Conservation (phyloP, 2,113 vertebrate genomes). For the Archilochus colubris region DNA sequence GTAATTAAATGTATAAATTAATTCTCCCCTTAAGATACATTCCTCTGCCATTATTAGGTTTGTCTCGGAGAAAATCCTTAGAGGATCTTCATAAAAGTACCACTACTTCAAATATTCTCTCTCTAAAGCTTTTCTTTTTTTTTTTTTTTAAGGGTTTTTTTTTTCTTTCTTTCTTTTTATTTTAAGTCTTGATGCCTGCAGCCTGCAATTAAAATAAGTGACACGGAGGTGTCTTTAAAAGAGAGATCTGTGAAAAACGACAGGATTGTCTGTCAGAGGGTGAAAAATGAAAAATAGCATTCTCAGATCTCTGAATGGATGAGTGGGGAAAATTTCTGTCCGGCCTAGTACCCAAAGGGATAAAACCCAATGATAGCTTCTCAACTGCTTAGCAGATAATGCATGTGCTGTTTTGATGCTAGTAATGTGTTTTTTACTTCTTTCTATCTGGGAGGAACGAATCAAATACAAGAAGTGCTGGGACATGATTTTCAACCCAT, state of each 20-base stretch:
- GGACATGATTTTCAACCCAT: conserved; percentile 99
- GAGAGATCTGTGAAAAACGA: conserved; percentile 76
- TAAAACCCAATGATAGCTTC: conserved; percentile 86
- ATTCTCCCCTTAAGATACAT: conserved; percentile 80
- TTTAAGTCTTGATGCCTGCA: conserved; percentile 64
- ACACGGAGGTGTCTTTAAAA: conserved; percentile 82
- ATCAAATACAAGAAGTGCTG: conserved; percentile 94
- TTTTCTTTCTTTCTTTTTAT: background rate
- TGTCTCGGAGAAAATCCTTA: conserved; percentile 55
- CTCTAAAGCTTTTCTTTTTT: background rate
- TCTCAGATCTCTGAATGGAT: conserved; percentile 79
- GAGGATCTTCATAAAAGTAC: conserved; percentile 60
- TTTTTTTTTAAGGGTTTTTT: background rate
- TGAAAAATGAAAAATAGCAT: conserved; percentile 78
- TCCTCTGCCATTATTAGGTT: conserved; percentile 77
- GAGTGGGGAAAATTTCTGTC: conserved; percentile 81
- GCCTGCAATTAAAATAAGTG: conserved; percentile 80
- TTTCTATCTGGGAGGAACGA: conserved; percentile 95
- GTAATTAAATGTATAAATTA: conserved; percentile 86
- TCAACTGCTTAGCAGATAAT: conserved; percentile 92
- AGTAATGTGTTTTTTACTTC: conserved; percentile 88
- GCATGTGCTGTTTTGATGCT: conserved; percentile 85
- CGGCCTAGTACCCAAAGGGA: conserved; percentile 84
- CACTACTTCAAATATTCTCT: conserved; percentile 46
- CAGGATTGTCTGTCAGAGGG: conserved; percentile 79